Percentiles rank a stretch among this genome's conserved stretches.
Conservation (phyloP, 2,797 vertebrate species). For the Menidia menidia region DNA sequence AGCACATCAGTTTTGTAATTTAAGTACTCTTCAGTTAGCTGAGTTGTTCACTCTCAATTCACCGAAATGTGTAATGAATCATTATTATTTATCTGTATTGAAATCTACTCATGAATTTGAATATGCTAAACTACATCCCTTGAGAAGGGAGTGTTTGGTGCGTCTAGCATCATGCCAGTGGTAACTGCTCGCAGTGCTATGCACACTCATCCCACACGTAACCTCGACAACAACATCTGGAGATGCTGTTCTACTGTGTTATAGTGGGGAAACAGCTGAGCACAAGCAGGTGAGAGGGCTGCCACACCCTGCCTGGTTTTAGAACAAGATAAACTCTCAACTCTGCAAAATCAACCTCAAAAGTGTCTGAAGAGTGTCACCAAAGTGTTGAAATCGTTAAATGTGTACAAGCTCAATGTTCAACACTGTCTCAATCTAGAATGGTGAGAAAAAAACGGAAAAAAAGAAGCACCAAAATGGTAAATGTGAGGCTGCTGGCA, state of each 20-base stretch:
- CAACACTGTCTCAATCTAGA: conserved; percentile 36
- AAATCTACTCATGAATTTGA: conserved; percentile 1
- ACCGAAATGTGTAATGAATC: too few species aligned
- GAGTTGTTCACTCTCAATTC: too few species aligned
- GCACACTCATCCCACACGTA: conserved; percentile 45
- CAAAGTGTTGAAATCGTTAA: conserved; percentile 50
- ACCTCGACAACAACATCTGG: conserved; percentile 58
- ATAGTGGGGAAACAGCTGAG: conserved; percentile 63
- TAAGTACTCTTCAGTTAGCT: background rate
- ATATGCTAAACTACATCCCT: background rate
- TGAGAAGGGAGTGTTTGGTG: background rate
- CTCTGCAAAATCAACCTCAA: conserved; percentile 53
- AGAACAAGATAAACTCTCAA: conserved; percentile 50
- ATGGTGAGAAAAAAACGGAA: conserved; percentile 14
- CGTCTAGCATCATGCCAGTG: background rate
- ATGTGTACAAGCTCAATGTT: conserved; percentile 56
- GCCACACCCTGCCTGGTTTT: conserved; percentile 71
- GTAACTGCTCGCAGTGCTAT: conserved; percentile 36
- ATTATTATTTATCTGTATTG: background rate
- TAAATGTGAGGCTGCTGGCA: background rate
- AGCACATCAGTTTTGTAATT: too few species aligned
- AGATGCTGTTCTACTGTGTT: conserved; percentile 35
- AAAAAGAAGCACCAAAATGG: conserved; percentile 9
- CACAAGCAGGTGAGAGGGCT: conserved; percentile 75
- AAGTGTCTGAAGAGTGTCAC: conserved; percentile 65